A percentile compares a stretch with the other conserved stretches of the same genome.
Conservation (phyloP, 2,113 vertebrate genomes). For the Campylomormyrus numenius region DNA sequence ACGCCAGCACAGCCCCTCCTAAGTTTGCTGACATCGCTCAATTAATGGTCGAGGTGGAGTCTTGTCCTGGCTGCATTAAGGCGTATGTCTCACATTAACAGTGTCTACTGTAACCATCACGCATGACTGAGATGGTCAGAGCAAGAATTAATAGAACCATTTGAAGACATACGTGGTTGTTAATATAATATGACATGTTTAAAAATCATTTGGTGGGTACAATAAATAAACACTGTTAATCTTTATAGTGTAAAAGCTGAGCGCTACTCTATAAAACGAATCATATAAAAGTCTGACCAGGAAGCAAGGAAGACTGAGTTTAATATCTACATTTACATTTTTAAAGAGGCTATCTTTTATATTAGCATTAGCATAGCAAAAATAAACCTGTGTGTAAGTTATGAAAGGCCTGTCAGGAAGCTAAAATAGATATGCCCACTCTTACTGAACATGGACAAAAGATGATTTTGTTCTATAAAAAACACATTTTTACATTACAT, state of each 20-base stretch:
- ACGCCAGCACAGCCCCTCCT: neutral
- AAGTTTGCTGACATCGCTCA: neutral
- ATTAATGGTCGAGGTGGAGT: neutral
- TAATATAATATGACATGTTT: slow-evolving; percentile 1
- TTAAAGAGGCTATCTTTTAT: neutral
- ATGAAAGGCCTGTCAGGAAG: neutral
- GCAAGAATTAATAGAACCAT: neutral
- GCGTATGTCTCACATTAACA: no score
- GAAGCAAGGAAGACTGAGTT: neutral
- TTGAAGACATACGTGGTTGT: neutral
- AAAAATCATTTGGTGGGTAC: neutral
- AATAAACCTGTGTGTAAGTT: neutral
- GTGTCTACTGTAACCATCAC: neutral
- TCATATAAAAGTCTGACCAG: neutral
- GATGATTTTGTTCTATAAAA: neutral
- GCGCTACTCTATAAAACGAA: neutral
- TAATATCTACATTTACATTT: neutral
- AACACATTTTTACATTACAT: neutral
- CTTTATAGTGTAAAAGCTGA: neutral
- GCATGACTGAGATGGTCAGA: neutral
- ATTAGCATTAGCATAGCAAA: neutral
- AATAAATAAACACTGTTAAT: slow-evolving; percentile 2
- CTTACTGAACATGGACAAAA: neutral
- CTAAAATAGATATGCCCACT: neutral
- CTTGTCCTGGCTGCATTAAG: neutral